Base-by-base conservation (phyloP, 2,888 invertebrate genomes). In the Philonicus albiceps region DNA sequence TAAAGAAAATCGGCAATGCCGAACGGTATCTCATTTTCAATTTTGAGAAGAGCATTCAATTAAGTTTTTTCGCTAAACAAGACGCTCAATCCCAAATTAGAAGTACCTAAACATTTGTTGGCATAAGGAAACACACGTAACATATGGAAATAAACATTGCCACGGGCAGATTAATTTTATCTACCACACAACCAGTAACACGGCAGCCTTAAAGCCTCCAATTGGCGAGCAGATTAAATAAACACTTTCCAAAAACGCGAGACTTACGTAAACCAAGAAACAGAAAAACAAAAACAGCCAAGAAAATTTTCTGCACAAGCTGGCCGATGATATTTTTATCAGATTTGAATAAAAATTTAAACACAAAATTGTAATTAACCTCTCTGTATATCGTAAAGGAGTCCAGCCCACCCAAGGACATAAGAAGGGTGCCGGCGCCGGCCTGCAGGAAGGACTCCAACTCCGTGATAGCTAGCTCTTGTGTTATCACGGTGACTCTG, bases 301-400 rank as follows among this genome's bases (percentile, higher is more conserved):
- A 3, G 11, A 11, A 64, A 0, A 64, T 11, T 64, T 64, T 64
- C 27, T 64, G 64, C 64, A 64, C 64, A 64, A 64, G 64, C 11
- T 11, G 64, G 27, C 5, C 27, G 64, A 64, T 11, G 64, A 3
- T 64, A 64, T 64, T 64, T 64, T 64, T 22, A 64, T 64, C 27
- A 64, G 27, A 64, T 64, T 27, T 64, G 11, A 64, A 27, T 27
- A 27, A 64, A 7, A 22, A 64, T 64, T 27, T 16, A 74, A n/a
- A 74, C 6, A 83, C 16, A 53, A 83, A 83, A 16, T 22, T 83
- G 30, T 31, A 40, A 40, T 30, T 90, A 49, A 92, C 92, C 91
- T 92, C 91, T 88, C 91, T 92, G 84, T 92, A 92, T 81, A 92
- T 89, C 6, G 92, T 90, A 86, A 89, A 90, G 4, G 90, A 91